These are phyloP conservation scores for Volucella inanis DNA, from an alignment of 2,888 invertebrate genomes.

Conservation along the genomic window DNA sequence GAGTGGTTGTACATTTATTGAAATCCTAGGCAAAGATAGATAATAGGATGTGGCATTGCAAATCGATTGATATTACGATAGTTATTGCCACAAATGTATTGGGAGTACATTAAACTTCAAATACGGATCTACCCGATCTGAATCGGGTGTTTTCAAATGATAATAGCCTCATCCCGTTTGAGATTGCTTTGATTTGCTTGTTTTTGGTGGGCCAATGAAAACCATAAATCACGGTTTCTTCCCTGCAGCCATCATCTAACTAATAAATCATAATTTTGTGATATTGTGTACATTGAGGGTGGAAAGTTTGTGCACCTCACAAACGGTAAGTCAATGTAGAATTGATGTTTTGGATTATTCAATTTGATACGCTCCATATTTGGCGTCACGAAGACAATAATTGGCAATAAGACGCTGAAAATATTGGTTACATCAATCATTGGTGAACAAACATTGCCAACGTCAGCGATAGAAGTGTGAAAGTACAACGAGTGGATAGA, in stretches of 20 bases:
- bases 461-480: no score
- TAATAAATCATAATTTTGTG: conserved; percentile 49
- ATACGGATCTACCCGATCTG: not conserved
- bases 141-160: not conserved
- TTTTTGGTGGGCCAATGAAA: not conserved
- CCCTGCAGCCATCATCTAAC: conserved; percentile 21
- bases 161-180: not conserved
- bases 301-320: not conserved
- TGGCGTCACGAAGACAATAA: no score
- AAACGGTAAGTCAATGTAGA: conserved; percentile 21
- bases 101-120: not conserved
- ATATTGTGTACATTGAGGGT: conserved; percentile 7
- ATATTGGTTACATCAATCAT: no score
- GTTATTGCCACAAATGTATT: no score
- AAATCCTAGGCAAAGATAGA: not conserved
- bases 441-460: no score
- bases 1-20: not conserved
- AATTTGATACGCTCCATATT: not conserved
- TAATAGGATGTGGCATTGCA: no score
- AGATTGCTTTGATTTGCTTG: conserved; percentile 4
- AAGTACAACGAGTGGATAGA: no score
- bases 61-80: no score
- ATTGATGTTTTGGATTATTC: conserved; percentile 39
- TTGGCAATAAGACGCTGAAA: no score
- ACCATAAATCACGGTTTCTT: conserved; percentile 25